These are phyloP conservation scores for Hippocampus comes DNA, from an alignment of 2,113 vertebrate species.

Conservation along the genomic window DNA sequence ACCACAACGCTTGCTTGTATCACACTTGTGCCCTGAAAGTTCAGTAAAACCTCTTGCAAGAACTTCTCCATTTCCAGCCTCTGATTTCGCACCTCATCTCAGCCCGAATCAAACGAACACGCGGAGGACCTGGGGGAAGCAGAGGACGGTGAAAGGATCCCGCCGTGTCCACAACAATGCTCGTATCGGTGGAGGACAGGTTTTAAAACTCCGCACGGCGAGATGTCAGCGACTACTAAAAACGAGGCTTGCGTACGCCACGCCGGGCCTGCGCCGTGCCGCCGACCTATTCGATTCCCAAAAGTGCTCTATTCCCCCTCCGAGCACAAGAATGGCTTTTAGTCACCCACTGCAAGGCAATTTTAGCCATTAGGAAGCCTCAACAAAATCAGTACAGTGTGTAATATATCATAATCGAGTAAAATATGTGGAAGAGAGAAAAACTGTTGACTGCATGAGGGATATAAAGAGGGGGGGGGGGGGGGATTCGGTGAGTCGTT, in stretches of 20 bases:
- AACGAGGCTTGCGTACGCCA: background rate
- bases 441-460: background rate
- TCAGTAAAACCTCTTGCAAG: too few species aligned
- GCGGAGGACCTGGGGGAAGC: too few species aligned
- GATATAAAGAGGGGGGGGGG: background rate
- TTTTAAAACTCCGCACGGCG: slow-evolving; percentile 45
- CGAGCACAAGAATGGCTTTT: background rate
- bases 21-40: too few species aligned
- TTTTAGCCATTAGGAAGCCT: slow-evolving; percentile 37
- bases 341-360: slow-evolving; percentile 18
- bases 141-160: too few species aligned
- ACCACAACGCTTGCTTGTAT: too few species aligned
- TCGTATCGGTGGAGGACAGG: slow-evolving; percentile 40
- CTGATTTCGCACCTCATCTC: too few species aligned
- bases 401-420: too few species aligned
- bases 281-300: background rate
- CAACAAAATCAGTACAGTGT: background rate
- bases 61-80: too few species aligned
- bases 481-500: background rate
- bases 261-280: background rate
- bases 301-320: background rate
- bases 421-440: background rate
- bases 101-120: too few species aligned
- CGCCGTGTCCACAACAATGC: too few species aligned
- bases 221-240: slow-evolving; percentile 23